phyloP scores from a whole-genome alignment of 53 echinoderm and acorn worm species.

The Arbacia lixula region DNA sequence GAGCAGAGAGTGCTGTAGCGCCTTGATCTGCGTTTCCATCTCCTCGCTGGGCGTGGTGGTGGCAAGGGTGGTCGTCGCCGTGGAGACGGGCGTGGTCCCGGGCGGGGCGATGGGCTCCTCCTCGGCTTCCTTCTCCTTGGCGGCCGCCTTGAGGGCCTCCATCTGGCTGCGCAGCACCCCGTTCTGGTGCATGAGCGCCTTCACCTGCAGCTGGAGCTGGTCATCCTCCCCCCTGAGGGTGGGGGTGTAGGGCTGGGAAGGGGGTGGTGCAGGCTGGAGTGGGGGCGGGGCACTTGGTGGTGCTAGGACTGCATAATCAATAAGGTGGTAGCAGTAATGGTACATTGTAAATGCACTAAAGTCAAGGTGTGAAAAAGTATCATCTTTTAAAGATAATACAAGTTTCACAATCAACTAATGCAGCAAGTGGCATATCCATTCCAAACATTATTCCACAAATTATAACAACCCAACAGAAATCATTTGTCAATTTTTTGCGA shows the following conservation, averaged over 20 bases:
- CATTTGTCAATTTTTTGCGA: too few relatives aligned
- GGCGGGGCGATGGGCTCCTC: conserved; percentile 16
- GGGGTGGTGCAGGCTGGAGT: neutral
- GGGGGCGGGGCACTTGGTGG: neutral
- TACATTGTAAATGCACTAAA: too few relatives aligned
- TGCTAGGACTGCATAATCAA: neutral
- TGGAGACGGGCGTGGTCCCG: neutral
- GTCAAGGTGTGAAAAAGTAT: too few relatives aligned
- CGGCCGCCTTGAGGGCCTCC: conserved; percentile 74
- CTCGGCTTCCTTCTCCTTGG: conserved; percentile 64
- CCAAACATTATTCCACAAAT: too few relatives aligned
- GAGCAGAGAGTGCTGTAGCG: conserved; percentile 87
- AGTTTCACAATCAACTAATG: too few relatives aligned
- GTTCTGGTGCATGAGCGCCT: conserved; percentile 73
- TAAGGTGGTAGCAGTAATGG: too few relatives aligned
- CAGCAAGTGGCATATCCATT: too few relatives aligned
- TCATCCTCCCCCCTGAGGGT: conserved; percentile 5
- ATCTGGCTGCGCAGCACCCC: conserved; percentile 64
- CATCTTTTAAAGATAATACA: too few relatives aligned
- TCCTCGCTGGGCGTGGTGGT: conserved; percentile 50
- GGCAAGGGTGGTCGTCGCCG: neutral
- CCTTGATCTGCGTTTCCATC: conserved; percentile 95
- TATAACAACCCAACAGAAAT: too few relatives aligned
- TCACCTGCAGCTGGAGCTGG: conserved; percentile 51
- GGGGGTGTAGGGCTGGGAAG: neutral